These are phyloP conservation scores for Lepisosteus osseus DNA, from an alignment of 2,113 vertebrate genomes.

Conservation along the genomic window DNA sequence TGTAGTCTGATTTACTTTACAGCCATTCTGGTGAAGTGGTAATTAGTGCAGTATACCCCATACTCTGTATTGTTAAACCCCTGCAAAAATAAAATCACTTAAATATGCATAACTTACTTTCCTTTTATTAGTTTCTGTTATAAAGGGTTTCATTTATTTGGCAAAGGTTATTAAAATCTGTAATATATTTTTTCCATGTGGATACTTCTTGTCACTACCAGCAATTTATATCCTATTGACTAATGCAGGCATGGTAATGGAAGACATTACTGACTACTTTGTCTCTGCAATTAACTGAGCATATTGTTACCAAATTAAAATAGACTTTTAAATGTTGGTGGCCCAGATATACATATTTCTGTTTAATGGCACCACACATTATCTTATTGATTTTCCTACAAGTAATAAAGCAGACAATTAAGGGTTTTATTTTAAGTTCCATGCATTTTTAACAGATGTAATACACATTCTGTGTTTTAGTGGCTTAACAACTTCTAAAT, in stretches of 20 bases:
- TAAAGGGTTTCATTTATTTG: constrained; percentile 7
- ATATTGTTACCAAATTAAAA: constrained; percentile 10
- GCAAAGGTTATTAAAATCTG: constrained; percentile 14
- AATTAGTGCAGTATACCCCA: constrained; percentile 52
- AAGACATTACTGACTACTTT: constrained; percentile 30
- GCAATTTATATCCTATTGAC: constrained; percentile 37
- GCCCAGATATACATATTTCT: background rate
- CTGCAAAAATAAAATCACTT: constrained; percentile 42
- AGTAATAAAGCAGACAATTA: too few relatives aligned
- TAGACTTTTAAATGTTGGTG: background rate
- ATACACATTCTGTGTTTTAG: too few relatives aligned
- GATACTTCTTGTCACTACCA: constrained; percentile 40
- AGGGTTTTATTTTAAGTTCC: too few relatives aligned
- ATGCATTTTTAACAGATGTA: too few relatives aligned
- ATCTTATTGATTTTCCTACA: too few relatives aligned
- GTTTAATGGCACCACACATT: too few relatives aligned
- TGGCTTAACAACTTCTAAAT: too few relatives aligned
- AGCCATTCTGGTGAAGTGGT: constrained; percentile 51
- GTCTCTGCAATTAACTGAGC: constrained; percentile 3
- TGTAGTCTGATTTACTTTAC: constrained; percentile 66
- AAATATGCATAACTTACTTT: constrained; percentile 46
- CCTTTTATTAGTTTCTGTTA: constrained; percentile 37
- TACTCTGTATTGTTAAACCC: constrained; percentile 38
- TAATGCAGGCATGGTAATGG: constrained; percentile 22
- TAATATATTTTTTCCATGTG: constrained; percentile 25